Evolutionary conservation across 2,888 invertebrate species (phyloP).

Genomic region (Tridacna gigas): DNA sequence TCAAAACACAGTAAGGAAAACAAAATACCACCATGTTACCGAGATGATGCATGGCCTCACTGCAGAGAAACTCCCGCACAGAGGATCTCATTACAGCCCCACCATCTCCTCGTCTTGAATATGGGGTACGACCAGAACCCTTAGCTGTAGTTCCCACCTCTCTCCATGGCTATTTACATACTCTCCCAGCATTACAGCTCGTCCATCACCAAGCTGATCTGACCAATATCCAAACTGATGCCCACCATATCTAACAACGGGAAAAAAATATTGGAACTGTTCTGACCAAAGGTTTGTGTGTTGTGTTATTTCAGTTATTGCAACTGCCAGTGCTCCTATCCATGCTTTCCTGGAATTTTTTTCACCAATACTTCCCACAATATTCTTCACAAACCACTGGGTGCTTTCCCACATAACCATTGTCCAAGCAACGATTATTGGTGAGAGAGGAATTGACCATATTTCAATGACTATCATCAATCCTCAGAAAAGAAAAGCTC

Average conservation of each 20-base stretch:
- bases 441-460: too few species aligned
- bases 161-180: conserved; percentile 72
- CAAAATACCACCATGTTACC: conserved; percentile 60
- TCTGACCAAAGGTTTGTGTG: too few species aligned
- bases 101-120: conserved; percentile 81
- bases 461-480: too few species aligned
- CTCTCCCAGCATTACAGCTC: conserved; percentile 81
- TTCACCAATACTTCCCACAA: too few species aligned
- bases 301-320: too few species aligned
- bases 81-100: conserved; percentile 81
- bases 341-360: background rate
- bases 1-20: background rate
- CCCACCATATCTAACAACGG: conserved; percentile 77
- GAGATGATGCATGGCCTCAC: conserved; percentile 81
- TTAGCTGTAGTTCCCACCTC: conserved; percentile 83
- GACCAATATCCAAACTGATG: conserved; percentile 83
- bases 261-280: background rate
- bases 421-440: too few species aligned
- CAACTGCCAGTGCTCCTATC: too few species aligned
- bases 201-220: conserved; percentile 82
- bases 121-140: conserved; percentile 82
- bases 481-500: too few species aligned
- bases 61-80: conserved; percentile 81
- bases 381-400: too few species aligned
- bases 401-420: too few species aligned